Base-by-base conservation (phyloP, 2,888 invertebrate genomes). In the Barypeithes pellucidus region DNA sequence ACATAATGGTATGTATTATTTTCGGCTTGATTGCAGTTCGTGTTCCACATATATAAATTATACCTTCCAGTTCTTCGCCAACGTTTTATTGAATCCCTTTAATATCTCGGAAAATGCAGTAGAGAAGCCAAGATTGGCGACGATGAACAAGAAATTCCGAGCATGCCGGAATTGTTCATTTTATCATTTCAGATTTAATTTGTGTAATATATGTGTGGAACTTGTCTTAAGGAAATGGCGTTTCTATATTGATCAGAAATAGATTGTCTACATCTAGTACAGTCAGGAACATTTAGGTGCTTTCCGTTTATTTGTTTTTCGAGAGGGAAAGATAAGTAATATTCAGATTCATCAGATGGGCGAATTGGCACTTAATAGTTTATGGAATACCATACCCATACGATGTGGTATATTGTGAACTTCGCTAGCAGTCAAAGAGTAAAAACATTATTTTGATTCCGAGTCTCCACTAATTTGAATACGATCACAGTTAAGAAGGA, bases 71-170 rank as follows among this genome's bases (percentile, higher is more conserved):
- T 62, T 22, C 29, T 24, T 24, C 18, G 24, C 11, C 18, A 39
- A 62, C 62, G 33, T 29, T 62, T 62, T 62, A 45, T 62, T 39
- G 62, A 45, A 62, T 43, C 62, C 45, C 45, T 45, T 62, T 62
- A 62, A 62, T 62, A 45, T 62, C 24, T 22, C 45, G 47, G 45
- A 45, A 33, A 62, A 62, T 47, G 62, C 47, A 62, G 16, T 62
- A 14, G 12, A 24, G 43, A 41, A 16, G 36, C 7, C 65, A 65
- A 47, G 20, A 52, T 52, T 52, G 24, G 16, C 50, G 33, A 36
- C 16, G 52, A 36, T 33, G 18, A 36, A 29, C 20, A 45, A 36
- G 65, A 33, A 54, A 54, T 54, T n/a, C 14, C 14, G 7, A 14
- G 52, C 24, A 14, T 29, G 29, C 52, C 24, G 14, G 14, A 14